Evolutionary conservation across 2,113 vertebrate species (phyloP), one percentile per base, ranked within the genome.

Genomic region (Macheiramphus alcinus): DNA sequence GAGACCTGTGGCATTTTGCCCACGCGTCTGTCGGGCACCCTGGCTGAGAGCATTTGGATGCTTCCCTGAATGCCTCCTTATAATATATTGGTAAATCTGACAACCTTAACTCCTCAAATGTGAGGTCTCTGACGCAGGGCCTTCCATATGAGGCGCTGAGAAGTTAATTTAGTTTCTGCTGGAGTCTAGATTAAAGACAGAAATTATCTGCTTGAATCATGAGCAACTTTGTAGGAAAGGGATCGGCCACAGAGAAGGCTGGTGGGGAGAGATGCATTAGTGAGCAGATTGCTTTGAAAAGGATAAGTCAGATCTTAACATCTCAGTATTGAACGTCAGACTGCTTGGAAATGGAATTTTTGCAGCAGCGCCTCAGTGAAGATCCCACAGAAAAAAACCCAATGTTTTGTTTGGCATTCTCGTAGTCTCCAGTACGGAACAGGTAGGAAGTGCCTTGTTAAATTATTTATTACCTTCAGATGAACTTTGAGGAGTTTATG

Each of bases 111-210:
- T 62, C 47, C 53, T 36, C 63, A 5, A 10, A 16, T 2, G 22
- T 1, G 1, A 18, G 17, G 21, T 38, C 82, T 61, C 67, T 1
- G 10, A 26, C 4, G 11, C 85, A 3, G 38, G 3, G 3, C 70
- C 10, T 36, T 72, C 82, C 85, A 3, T 29, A 52, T 45, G 86
- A 80, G 88, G 80, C 80, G 29, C 79, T 11, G 91, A 78, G 93
- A 96, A 95, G 62, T 93, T 94, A 78, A 93, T 59, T 95, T 75
- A 13, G 63, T 97, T 95, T 96, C 63, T 58, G 31, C 45, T 58
- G 88, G 94, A 93, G 97, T 92, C 76, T 71, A 7, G 58, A 93
- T 98, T 96, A 97, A 85, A 96, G 86, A 48, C 78, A 79, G 93
- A 90, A 97, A 95, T 95, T 71, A 93, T 82, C 97, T 95, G 63